These are phyloP conservation scores for Anas bernieri DNA, from an alignment of 2,797 vertebrate genomes.

Conservation along the genomic window DNA sequence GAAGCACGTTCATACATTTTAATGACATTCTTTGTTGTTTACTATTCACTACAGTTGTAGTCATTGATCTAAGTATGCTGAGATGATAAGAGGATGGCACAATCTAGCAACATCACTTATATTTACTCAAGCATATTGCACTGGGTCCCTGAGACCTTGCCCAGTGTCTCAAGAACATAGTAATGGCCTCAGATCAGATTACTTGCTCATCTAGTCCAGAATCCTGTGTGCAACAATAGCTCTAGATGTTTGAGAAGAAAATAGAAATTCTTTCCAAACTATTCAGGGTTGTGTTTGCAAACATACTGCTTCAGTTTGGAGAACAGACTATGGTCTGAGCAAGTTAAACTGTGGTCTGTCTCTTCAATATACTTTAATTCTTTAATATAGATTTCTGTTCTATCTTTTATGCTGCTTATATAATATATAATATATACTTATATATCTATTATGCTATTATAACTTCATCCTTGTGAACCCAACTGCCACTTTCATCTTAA, in stretches of 20 bases:
- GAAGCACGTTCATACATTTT: neutral
- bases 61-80: neutral
- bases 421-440: too few relatives aligned
- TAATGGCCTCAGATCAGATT: neutral
- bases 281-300: neutral
- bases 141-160: neutral
- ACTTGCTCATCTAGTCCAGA: neutral
- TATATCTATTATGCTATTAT: too few relatives aligned
- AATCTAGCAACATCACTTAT: neutral
- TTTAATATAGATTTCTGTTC: neutral
- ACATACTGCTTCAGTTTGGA: neutral
- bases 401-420: neutral
- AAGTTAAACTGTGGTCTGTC: neutral
- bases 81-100: neutral
- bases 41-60: neutral
- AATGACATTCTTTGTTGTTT: neutral
- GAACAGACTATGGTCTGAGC: neutral
- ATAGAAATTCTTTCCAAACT: neutral
- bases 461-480: neutral
- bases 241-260: neutral
- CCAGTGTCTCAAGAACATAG: neutral
- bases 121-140: neutral
- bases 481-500: neutral
- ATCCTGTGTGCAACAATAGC: neutral
- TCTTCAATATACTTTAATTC: neutral